These are phyloP conservation scores for Diplodus puntazzo DNA, from an alignment of 2,797 vertebrate species.

Conservation along the genomic window DNA sequence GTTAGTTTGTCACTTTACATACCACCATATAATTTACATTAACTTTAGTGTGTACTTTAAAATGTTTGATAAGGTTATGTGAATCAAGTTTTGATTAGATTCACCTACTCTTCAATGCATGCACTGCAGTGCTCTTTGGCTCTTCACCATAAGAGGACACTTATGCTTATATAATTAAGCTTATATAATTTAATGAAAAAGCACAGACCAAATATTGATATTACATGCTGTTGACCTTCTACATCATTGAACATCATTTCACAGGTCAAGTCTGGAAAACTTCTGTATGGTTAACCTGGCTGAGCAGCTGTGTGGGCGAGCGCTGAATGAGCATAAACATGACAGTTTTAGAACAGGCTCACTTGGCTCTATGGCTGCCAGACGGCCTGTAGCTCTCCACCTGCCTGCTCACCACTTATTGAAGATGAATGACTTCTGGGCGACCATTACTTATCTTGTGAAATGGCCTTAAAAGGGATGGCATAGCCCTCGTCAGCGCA, in stretches of 20 bases:
- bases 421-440: slow-evolving; percentile 71
- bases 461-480: slow-evolving; percentile 70
- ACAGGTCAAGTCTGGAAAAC: slow-evolving; percentile 58
- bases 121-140: slow-evolving; percentile 2
- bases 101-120: neutral
- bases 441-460: slow-evolving; percentile 69
- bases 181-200: slow-evolving; percentile 37
- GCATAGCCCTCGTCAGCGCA: slow-evolving; percentile 47
- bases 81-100: slow-evolving; percentile 9
- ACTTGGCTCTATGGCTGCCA: slow-evolving; percentile 50
- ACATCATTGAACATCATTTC: slow-evolving; percentile 24
- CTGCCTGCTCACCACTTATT: slow-evolving; percentile 70
- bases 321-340: slow-evolving; percentile 68
- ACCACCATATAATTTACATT: neutral
- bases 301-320: slow-evolving; percentile 60
- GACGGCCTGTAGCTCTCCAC: slow-evolving; percentile 67
- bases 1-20: neutral
- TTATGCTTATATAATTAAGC: slow-evolving; percentile 18
- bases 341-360: slow-evolving; percentile 71
- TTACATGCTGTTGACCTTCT: slow-evolving; percentile 52
- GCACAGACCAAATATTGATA: slow-evolving; percentile 14
- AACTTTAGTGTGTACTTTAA: slow-evolving; percentile 6
- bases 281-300: slow-evolving; percentile 56
- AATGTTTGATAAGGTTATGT: neutral
- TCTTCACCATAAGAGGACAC: slow-evolving; percentile 22